phyloP scores from a whole-genome alignment of 2,113 vertebrate genomes.

The Corydoras maculifer region DNA sequence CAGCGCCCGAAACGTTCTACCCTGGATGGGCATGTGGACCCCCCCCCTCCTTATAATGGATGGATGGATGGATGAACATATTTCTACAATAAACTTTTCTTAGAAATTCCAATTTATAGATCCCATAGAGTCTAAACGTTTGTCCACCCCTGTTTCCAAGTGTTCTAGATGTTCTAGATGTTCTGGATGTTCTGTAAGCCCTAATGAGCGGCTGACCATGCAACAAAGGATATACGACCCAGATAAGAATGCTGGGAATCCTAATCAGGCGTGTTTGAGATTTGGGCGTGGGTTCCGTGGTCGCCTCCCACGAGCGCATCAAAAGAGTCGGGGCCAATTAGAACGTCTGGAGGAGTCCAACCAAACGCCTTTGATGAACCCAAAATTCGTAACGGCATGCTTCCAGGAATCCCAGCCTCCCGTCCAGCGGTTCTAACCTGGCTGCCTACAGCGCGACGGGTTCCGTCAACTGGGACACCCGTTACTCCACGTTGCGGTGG shows the following conservation, averaged over 20 bases:
- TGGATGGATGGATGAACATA: no score
- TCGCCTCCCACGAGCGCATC: conserved; percentile 47
- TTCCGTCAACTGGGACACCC: background rate
- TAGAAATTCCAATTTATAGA: no score
- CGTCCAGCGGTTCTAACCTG: background rate
- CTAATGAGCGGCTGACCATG: no score
- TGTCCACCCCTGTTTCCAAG: no score
- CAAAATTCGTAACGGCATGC: background rate
- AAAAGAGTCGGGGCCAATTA: conserved; percentile 57
- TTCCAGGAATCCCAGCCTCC: background rate
- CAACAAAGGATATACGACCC: conserved; percentile 42
- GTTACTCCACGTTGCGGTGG: no score
- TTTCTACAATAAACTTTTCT: no score
- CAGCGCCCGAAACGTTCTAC: no score
- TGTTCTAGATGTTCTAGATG: no score
- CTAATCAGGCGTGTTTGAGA: conserved; percentile 37
- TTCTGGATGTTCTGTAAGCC: no score
- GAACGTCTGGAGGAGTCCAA: conserved; percentile 53
- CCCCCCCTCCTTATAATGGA: no score
- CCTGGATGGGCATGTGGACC: no score
- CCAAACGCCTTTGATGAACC: conserved; percentile 40
- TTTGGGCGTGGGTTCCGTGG: conserved; percentile 46
- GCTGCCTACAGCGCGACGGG: background rate
- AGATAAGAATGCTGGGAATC: conserved; percentile 43
- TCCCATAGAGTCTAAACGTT: no score